Evolutionary conservation across 35 echinoderm and acorn worm genomes (phyloP), one percentile per base, ranked within the genome.

Genomic region (Strongylocentrotus purpuratus): DNA sequence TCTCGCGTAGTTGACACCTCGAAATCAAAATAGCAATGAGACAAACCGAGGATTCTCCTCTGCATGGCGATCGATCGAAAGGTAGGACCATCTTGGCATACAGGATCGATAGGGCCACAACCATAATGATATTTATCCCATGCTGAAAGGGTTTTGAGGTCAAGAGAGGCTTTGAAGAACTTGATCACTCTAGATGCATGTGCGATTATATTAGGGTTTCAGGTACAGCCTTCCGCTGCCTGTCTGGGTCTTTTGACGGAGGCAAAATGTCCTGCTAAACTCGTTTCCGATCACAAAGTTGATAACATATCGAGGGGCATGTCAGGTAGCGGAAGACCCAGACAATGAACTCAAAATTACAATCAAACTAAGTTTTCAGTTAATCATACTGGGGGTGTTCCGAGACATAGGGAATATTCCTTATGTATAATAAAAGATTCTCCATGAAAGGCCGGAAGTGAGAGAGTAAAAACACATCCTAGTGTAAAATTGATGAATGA

Each of bases 91-190:
- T 78, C 65, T 78, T 78, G 65, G 65, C 65, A 78, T 78, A 78
- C n/a, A 78, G 28, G 65, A 78, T 78, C 65, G 65, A 78, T 78
- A 78, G 65, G 65, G 65, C 65, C 28, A 78, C 22, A 78, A 78
- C 65, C 65, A 78, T 78, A 78, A 78, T 78, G 65, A 78, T 78
- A 78, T 78, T 78, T 78, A 78, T 78, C 65, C 65, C 65, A 78
- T 78, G 65, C 65, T 78, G 65, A 78, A 28, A 78, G 20, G 65
- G 65, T 78, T 78, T 78, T 78, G 65, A 78, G 65, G 65, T 78
- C 65, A 78, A 78, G 28, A 78, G 65, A 78, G 65, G 65, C 65
- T 78, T 78, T n/a, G 65, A 78, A 78, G 65, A 78, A 78, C 65
- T n/a, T 78, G 65, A 78, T 78, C 65, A 78, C 5, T 78, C 65